Evolutionary conservation across 2,113 vertebrate species (phyloP).

Genomic region (Paramisgurnus dabryanus): DNA sequence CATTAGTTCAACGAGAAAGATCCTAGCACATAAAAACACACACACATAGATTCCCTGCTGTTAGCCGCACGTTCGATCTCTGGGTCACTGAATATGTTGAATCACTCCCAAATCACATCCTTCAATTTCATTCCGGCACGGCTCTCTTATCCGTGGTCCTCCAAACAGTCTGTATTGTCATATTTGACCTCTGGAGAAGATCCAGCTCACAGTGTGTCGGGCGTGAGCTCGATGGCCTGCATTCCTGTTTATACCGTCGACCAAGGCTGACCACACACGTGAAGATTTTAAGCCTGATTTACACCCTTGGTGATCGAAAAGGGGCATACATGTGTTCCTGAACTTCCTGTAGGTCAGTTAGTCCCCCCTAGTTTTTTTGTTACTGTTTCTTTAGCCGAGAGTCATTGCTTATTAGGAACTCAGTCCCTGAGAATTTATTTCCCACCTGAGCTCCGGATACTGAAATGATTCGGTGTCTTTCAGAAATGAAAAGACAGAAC

Average conservation of each 20-base stretch:
- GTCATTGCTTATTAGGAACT: background rate
- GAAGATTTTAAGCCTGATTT: too few relatives aligned
- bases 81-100: constrained; percentile 59
- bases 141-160: background rate
- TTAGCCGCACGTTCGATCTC: constrained; percentile 53
- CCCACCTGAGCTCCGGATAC: background rate
- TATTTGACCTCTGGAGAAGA: constrained; percentile 5
- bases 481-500: constrained; percentile 9
- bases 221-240: background rate
- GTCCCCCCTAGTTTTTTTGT: background rate
- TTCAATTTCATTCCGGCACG: constrained; percentile 37
- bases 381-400: background rate
- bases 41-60: constrained; percentile 35
- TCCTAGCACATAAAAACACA: constrained; percentile 61
- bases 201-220: background rate
- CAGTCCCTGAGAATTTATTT: constrained; percentile 14
- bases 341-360: too few relatives aligned
- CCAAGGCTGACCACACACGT: too few relatives aligned
- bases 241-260: too few relatives aligned
- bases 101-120: constrained; percentile 48
- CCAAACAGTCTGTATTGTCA: background rate
- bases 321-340: background rate
- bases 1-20: constrained; percentile 55
- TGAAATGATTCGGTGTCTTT: constrained; percentile 39
- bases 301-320: too few relatives aligned